These are phyloP conservation scores for Lutjanus erythropterus DNA, from an alignment of 2,113 vertebrate species.

Conservation along the genomic window DNA sequence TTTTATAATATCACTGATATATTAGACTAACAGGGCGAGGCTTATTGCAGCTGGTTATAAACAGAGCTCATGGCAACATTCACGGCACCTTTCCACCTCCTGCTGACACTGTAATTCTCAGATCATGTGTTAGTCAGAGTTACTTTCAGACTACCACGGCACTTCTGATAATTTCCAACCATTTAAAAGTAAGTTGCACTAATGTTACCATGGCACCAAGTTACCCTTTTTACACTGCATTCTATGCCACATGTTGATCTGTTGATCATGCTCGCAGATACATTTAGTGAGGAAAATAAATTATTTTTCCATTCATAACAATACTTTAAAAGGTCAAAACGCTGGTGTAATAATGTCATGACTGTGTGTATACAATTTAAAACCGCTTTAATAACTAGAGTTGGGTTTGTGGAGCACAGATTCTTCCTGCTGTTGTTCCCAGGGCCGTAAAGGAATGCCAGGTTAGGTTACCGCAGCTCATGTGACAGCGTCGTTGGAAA, in stretches of 20 bases:
- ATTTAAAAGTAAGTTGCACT: not conserved
- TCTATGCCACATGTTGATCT: conserved; percentile 1
- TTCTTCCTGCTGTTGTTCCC: conserved; percentile 57
- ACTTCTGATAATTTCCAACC: conserved; percentile 10
- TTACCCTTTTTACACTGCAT: not conserved
- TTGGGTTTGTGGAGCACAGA: conserved; percentile 33
- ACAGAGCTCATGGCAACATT: conserved; percentile 1
- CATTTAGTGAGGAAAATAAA: not conserved
- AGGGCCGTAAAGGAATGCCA: conserved; percentile 68
- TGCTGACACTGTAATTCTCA: not conserved
- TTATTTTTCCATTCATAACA: not conserved
- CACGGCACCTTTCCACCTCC: conserved; percentile 15
- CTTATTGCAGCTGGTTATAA: not conserved
- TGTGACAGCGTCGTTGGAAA: conserved; percentile 68
- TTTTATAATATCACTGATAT: not conserved
- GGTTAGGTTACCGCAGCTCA: conserved; percentile 80
- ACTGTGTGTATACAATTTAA: not conserved
- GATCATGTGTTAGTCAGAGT: not conserved
- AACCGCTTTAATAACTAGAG: not conserved
- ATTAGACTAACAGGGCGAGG: not conserved
- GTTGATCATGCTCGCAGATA: conserved; percentile 5
- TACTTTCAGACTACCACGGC: not conserved
- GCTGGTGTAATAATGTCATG: not conserved
- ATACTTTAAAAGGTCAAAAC: conserved; percentile 1
- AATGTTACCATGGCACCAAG: not conserved